phyloP scores from a whole-genome alignment of 2,113 vertebrate species.

The Noturus placidus region DNA sequence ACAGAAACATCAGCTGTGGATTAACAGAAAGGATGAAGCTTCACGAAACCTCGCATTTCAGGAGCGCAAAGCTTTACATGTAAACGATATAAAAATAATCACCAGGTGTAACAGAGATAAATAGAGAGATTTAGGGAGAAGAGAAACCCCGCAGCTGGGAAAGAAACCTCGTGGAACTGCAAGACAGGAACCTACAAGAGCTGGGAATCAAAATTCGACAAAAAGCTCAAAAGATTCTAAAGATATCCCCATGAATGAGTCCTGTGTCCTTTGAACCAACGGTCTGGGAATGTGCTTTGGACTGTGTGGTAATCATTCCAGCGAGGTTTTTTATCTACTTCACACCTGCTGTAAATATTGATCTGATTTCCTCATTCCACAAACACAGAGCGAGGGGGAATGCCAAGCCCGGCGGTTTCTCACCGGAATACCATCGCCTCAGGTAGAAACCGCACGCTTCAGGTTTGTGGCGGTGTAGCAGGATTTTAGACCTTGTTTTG shows the following conservation, averaged over 20 bases:
- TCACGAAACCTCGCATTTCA: not conserved
- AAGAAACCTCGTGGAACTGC: not conserved
- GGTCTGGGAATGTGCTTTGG: slow-evolving; percentile 27
- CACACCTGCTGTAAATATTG: slow-evolving; percentile 34
- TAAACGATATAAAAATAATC: not conserved
- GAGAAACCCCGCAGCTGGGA: not conserved
- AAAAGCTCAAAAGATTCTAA: not conserved
- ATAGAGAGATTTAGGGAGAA: not conserved
- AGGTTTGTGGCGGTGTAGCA: not conserved
- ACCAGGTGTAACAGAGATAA: not conserved
- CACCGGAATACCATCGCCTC: not conserved
- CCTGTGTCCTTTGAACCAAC: not conserved
- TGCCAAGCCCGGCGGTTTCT: no score
- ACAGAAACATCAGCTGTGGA: not conserved
- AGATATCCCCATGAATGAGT: not conserved
- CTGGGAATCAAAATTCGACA: not conserved
- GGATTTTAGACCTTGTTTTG: not conserved
- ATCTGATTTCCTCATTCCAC: slow-evolving; percentile 43
- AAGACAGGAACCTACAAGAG: not conserved
- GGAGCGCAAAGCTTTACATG: not conserved
- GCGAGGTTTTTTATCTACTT: slow-evolving; percentile 22
- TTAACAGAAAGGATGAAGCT: no score
- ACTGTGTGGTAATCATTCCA: slow-evolving; percentile 25
- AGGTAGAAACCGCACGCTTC: not conserved
- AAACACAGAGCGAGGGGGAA: not conserved